Conservation (phyloP, 1,140 invertebrate species). For the Lordiphosa stackelbergi region DNA sequence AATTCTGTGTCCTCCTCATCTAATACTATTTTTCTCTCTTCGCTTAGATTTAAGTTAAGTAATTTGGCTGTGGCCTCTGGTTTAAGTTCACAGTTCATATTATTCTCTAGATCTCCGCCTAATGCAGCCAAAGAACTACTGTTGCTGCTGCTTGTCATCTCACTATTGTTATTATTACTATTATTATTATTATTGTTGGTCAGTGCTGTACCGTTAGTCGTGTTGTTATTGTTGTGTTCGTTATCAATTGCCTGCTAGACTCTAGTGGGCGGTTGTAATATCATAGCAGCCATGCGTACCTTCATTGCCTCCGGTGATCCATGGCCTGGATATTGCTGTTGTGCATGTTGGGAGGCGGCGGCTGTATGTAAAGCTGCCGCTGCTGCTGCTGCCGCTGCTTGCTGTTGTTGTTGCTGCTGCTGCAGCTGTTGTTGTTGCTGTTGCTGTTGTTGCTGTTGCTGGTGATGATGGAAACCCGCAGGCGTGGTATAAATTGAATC, state of each 20-base stretch:
- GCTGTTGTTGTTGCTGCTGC: conserved; percentile 31
- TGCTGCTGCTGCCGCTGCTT: conserved; percentile 48
- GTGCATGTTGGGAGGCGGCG: conserved; percentile 56
- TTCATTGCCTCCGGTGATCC: conserved; percentile 85
- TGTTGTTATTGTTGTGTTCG: conserved; percentile 51
- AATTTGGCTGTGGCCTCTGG: conserved; percentile 36
- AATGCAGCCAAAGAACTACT: conserved; percentile 13
- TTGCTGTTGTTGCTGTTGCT: conserved; percentile 70
- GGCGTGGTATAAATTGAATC: conserved; percentile 77
- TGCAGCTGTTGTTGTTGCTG: conserved; percentile 59
- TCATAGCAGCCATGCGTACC: conserved; percentile 87
- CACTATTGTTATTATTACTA: conserved; percentile 31
- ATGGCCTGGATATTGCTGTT: conserved; percentile 67
- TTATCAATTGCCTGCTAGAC: conserved; percentile 82
- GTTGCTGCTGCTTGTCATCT: conserved; percentile 13
- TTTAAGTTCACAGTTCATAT: conserved; percentile 58
- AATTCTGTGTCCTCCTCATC: conserved; percentile 49
- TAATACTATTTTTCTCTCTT: no score
- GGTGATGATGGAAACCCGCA: conserved; percentile 76
- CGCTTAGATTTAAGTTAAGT: conserved; percentile 34
- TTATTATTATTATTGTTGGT: conserved; percentile 55
- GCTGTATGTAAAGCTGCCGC: conserved; percentile 52
- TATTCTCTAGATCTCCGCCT: conserved; percentile 42
- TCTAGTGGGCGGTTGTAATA: conserved; percentile 87
- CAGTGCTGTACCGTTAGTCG: conserved; percentile 37